These are phyloP conservation scores for Pluvianellus socialis DNA, from an alignment of 2,113 vertebrate genomes.

Conservation along the genomic window DNA sequence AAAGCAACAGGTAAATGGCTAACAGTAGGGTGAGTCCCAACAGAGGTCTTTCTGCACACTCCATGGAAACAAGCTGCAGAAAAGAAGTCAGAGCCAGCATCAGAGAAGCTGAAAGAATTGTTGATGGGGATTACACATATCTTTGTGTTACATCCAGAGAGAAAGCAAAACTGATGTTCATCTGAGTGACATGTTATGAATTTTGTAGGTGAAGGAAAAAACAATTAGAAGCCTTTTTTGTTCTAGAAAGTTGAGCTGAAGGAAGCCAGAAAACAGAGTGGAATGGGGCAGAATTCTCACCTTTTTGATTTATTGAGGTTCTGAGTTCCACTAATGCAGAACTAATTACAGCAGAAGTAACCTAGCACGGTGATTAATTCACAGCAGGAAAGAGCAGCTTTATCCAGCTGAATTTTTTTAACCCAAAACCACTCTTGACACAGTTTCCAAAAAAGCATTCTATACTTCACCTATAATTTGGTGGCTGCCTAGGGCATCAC, in stretches of 20 bases:
- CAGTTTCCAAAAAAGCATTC: background rate
- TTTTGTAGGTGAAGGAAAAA: conserved; percentile 19
- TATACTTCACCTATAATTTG: background rate
- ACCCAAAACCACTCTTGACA: background rate
- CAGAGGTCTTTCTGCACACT: background rate
- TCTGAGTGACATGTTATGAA: background rate
- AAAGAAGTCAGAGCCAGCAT: background rate
- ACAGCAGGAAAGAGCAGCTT: background rate
- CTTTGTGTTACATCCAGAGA: background rate
- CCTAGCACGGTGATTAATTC: background rate
- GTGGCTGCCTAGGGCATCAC: background rate
- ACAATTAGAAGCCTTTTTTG: background rate
- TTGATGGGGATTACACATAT: background rate
- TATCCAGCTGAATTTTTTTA: background rate
- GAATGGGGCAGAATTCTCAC: background rate
- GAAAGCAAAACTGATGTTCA: conserved; percentile 36
- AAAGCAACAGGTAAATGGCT: background rate
- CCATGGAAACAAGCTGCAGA: background rate
- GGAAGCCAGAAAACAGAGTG: background rate
- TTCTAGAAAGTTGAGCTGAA: background rate
- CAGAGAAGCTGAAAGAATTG: background rate
- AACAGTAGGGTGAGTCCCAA: background rate
- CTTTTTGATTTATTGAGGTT: conserved; percentile 18
- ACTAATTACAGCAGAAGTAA: conserved; percentile 24
- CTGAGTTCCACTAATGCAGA: background rate